Base-by-base conservation (phyloP, 2,888 invertebrate species). In the Sphaeridia pumilis region DNA sequence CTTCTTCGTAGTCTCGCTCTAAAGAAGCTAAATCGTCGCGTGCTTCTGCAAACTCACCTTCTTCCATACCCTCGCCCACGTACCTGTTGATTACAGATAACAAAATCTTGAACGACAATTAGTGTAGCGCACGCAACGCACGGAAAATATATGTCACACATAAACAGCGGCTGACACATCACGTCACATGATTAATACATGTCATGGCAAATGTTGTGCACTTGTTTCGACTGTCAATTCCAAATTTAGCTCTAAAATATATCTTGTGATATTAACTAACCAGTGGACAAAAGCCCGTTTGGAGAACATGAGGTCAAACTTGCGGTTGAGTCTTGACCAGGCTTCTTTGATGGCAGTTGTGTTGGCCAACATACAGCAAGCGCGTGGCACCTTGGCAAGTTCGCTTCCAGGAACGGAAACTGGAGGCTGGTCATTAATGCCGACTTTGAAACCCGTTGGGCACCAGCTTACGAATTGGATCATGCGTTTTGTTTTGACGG, bases 261-360 rank as follows among this genome's bases (percentile, higher is more conserved):
- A 31, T 31, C 14, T 31, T 10, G 31, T 14, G 7, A 38, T 17
- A 7, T 12, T 7, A 14, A 49, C 49, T 49, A 3, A 52, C 52
- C 52, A 52, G 35, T 52, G 52, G 4, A 52, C 46, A 26, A 52
- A 52, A 4, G 52, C 52, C 12, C 52, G 48, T 21, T 52, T 52
- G 10, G 52, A 26, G 22, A 90, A 93, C 90, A 93, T 92, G 57
- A 93, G 78, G 73, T 92, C 93, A 74, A 93, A 89, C 75, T 92
- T 93, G 74, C 89, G 90, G 75, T 94, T 51, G 3, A 51, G 14
- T 24, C 46, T 4, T 4, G 34, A 5, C 51, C 51, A 51, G 12
- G 51, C 51, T 90, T 94, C 93, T 22, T 90, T 90, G 71, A 94
- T 93, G 66, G 93, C 90, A 10, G 93, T 94, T 62, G 93, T 86